These are phyloP conservation scores for Coccyzus lansbergi DNA, from an alignment of 2,797 vertebrate species.

Conservation along the genomic window DNA sequence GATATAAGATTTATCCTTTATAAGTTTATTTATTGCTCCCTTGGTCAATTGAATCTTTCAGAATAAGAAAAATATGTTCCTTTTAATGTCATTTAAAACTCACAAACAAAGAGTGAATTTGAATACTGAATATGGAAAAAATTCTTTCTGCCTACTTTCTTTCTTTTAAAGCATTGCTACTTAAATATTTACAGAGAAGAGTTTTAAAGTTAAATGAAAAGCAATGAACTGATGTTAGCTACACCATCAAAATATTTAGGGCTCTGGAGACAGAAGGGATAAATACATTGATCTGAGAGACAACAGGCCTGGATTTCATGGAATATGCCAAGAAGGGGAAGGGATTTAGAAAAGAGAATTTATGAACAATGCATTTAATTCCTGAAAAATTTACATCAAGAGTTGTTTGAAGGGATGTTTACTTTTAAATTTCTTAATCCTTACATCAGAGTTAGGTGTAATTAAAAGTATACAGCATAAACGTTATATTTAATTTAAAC, in stretches of 20 bases:
- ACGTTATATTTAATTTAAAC: background rate
- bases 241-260: background rate
- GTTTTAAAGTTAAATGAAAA: constrained; percentile 11
- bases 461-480: background rate
- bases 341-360: constrained; percentile 2
- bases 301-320: background rate
- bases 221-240: background rate
- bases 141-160: background rate
- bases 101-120: background rate
- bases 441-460: background rate
- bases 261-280: background rate
- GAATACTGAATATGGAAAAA: background rate
- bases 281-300: background rate
- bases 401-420: background rate
- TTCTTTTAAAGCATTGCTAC: background rate
- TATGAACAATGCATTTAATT: background rate
- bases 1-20: background rate
- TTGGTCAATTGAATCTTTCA: background rate
- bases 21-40: background rate
- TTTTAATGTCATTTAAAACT: background rate
- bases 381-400: background rate
- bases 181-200: background rate
- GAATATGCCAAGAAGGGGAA: background rate
- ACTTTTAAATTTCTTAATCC: background rate
- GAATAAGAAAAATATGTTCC: background rate